These are phyloP conservation scores for Pluvianellus socialis DNA, from an alignment of 2,113 vertebrate species.

Conservation along the genomic window DNA sequence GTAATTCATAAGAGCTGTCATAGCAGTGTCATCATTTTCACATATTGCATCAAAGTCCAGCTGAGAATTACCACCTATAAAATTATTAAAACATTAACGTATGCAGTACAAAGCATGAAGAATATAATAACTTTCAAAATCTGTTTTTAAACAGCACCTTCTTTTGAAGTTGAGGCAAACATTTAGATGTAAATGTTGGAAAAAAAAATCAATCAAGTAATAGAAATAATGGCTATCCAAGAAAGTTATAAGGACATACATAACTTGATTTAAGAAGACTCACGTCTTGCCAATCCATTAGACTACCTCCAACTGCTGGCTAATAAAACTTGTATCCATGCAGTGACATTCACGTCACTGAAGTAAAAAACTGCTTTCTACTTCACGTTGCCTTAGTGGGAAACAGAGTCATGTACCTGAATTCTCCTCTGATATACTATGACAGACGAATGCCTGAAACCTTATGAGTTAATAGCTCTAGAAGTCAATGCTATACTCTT, in stretches of 20 bases:
- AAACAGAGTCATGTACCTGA: not conserved
- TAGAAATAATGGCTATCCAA: not conserved
- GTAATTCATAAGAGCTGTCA: conserved; percentile 92
- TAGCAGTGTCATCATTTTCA: conserved; percentile 84
- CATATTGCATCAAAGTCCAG: conserved; percentile 87
- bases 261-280: not conserved
- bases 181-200: not conserved
- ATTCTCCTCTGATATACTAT: not conserved
- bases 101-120: not conserved
- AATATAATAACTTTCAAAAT: not conserved
- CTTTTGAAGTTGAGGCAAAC: not conserved
- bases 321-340: not conserved
- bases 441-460: not conserved
- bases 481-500: not conserved
- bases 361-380: not conserved
- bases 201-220: not conserved
- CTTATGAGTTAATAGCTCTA: not conserved
- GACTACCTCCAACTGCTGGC: not conserved
- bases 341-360: not conserved
- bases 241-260: not conserved
- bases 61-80: conserved; percentile 79
- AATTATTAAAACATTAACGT: not conserved
- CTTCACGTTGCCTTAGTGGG: not conserved
- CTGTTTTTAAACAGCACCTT: not conserved
- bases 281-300: not conserved